A percentile compares a stretch with the other conserved stretches of the same genome.
phyloP scores from a whole-genome alignment of 2,797 vertebrate genomes.

The Syncerus caffer region DNA sequence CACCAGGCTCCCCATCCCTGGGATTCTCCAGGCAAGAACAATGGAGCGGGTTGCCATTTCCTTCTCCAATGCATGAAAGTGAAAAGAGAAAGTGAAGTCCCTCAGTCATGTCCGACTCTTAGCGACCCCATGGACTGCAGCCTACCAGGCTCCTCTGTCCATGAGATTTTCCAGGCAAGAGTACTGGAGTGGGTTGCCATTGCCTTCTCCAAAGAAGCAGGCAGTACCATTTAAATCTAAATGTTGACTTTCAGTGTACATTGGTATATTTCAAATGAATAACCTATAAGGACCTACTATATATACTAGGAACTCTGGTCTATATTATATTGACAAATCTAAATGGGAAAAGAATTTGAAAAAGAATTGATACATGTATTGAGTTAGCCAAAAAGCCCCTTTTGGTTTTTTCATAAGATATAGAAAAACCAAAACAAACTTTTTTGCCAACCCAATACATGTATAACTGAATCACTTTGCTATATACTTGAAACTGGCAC shows the following conservation, averaged over 20 bases:
- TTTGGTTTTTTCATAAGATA: not conserved
- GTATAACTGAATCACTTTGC: not conserved
- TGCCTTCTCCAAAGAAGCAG: not conserved
- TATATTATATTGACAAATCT: not conserved
- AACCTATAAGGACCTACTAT: not conserved
- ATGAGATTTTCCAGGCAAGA: not conserved
- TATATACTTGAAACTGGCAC: not conserved
- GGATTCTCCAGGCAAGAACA: not conserved
- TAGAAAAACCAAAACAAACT: not conserved
- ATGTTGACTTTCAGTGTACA: not conserved
- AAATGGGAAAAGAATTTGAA: not conserved
- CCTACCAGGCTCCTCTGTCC: not conserved
- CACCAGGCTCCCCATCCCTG: not conserved
- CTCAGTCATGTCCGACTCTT: fast-evolving
- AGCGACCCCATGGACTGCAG: fast-evolving
- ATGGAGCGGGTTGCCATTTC: not conserved
- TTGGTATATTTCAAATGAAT: not conserved
- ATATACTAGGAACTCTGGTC: not conserved
- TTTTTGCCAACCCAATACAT: not conserved
- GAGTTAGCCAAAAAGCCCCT: not conserved
- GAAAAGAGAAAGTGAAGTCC: not conserved
- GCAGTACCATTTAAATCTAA: not conserved
- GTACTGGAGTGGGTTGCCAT: not conserved
- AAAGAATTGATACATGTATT: not conserved
- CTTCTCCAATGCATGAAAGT: not conserved